Percentiles rank a stretch among this genome's conserved stretches.
phyloP scores from a whole-genome alignment of 2,797 vertebrate species.

The Poeciliopsis paucimaculata region DNA sequence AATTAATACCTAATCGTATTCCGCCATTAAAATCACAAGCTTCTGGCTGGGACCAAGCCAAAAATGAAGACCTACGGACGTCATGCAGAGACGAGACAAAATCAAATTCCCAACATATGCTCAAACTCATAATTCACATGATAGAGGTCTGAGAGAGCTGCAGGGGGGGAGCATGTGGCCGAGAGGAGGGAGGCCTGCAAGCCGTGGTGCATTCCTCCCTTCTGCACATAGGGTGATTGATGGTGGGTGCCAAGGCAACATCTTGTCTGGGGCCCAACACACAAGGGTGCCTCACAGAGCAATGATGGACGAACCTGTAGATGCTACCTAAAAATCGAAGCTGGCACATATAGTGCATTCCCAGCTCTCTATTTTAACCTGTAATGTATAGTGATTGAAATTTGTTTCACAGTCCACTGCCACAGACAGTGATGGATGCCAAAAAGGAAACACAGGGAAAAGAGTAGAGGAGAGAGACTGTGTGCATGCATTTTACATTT shows the following conservation, averaged over 20 bases:
- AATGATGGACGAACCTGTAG: constrained; percentile 75
- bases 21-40: neutral
- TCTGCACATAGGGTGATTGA: constrained; percentile 67
- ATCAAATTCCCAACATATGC: neutral
- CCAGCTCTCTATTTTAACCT: constrained; percentile 74
- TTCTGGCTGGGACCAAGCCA: neutral
- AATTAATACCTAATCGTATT: neutral
- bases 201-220: constrained; percentile 59
- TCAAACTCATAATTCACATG: neutral
- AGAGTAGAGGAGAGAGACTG: neutral
- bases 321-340: constrained; percentile 75
- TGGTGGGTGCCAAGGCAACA: constrained; percentile 70
- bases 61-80: constrained; percentile 17
- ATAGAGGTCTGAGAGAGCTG: neutral
- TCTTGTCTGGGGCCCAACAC: constrained; percentile 65
- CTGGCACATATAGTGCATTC: constrained; percentile 69
- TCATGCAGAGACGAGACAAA: constrained; percentile 26
- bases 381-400: constrained; percentile 77
- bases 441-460: constrained; percentile 49
- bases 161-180: constrained; percentile 10
- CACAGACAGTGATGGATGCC: constrained; percentile 72
- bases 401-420: constrained; percentile 73
- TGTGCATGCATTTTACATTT: neutral
- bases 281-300: constrained; percentile 60
- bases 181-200: constrained; percentile 31